Conservation (phyloP, 92 coral and sea anemone species). For the Virgularia gustaviana region DNA sequence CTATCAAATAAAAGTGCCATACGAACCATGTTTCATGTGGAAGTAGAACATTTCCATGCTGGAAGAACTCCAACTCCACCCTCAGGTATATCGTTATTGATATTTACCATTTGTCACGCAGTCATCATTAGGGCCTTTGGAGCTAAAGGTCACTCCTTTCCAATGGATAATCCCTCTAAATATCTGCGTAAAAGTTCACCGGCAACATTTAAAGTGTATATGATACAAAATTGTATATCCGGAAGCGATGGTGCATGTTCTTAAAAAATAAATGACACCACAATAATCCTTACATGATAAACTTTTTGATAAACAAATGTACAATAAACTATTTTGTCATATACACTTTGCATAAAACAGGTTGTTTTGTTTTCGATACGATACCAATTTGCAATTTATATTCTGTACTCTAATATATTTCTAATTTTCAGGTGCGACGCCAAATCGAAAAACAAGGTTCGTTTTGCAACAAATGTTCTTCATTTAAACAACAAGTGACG, state of each 20-base stretch:
- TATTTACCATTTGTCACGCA: not conserved
- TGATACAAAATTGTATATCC: no score
- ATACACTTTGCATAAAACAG: no score
- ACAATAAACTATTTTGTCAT: no score
- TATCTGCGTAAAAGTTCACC: no score
- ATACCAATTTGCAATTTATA: not conserved
- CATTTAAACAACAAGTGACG: not conserved
- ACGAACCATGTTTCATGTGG: slow-evolving; percentile 61
- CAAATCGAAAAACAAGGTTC: slow-evolving; percentile 11
- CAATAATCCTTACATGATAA: no score
- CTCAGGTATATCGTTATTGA: slow-evolving; percentile 52
- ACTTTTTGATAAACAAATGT: no score
- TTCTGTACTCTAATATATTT: not conserved
- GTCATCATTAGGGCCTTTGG: not conserved
- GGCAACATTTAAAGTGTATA: no score
- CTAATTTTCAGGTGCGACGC: slow-evolving; percentile 1
- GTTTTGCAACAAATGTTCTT: not conserved
- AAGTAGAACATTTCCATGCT: slow-evolving; percentile 76
- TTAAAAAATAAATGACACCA: no score
- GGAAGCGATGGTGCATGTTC: no score
- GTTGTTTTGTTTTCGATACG: not conserved
- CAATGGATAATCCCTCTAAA: no score
- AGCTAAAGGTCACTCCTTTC: not conserved
- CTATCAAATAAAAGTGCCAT: slow-evolving; percentile 94
- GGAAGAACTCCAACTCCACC: slow-evolving; percentile 95